Conservation (phyloP, 2,888 invertebrate species). For the Drosophila picticornis region DNA sequence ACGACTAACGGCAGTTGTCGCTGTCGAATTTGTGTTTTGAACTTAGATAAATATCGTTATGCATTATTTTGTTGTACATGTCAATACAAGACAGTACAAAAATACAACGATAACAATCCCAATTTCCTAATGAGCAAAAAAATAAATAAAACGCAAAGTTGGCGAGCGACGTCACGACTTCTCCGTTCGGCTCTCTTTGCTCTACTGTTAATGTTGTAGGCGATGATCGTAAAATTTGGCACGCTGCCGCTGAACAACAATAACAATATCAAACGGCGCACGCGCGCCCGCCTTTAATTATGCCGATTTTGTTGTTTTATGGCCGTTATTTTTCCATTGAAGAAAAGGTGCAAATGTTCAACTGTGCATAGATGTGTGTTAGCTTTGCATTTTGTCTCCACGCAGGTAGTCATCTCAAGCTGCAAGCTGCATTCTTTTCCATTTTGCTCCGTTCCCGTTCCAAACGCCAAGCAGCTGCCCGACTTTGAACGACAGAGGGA, state of each 20-base stretch:
- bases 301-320: slow-evolving; percentile 44
- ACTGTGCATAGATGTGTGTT: background rate
- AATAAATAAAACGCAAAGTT: background rate
- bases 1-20: slow-evolving; percentile 52
- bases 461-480: slow-evolving; percentile 24
- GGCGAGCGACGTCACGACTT: background rate
- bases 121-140: slow-evolving; percentile 1
- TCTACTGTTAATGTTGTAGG: background rate
- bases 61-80: slow-evolving; percentile 6
- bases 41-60: slow-evolving; percentile 33
- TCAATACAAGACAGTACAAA: background rate
- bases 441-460: slow-evolving; percentile 14
- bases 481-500: background rate
- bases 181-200: background rate
- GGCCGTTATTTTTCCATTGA: slow-evolving; percentile 48
- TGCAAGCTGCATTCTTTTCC: slow-evolving; percentile 40
- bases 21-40: slow-evolving; percentile 34
- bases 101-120: slow-evolving; percentile 17
- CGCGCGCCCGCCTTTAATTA: slow-evolving; percentile 49
- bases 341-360: slow-evolving; percentile 39
- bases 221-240: slow-evolving; percentile 20
- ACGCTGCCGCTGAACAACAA: slow-evolving; percentile 17
- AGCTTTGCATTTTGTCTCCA: slow-evolving; percentile 8
- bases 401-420: slow-evolving; percentile 20
- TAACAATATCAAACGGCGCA: slow-evolving; percentile 38